Conservation (phyloP, 1,140 invertebrate genomes). For the Harpegnathos saltator region DNA sequence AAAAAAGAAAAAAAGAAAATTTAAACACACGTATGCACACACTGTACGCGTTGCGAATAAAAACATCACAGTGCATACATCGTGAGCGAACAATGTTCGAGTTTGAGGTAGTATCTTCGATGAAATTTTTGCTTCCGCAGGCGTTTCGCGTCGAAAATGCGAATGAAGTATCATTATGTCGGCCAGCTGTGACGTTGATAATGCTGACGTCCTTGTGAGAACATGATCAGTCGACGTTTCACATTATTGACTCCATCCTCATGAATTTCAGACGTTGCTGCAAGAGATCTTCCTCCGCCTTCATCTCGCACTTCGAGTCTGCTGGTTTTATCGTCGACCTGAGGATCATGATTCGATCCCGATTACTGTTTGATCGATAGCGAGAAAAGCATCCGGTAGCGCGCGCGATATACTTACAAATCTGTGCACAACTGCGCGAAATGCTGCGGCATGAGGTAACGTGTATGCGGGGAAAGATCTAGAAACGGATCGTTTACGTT, state of each 20-base stretch:
- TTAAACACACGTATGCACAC: neutral
- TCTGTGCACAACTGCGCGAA: slow-evolving; percentile 31
- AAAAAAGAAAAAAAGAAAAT: no score
- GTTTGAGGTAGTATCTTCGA: slow-evolving; percentile 34
- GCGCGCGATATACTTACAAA: slow-evolving; percentile 20
- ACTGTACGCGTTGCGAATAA: no score
- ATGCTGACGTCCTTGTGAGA: slow-evolving; percentile 18
- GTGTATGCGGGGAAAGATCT: slow-evolving; percentile 43
- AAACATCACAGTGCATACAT: no score
- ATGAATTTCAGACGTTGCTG: slow-evolving; percentile 22
- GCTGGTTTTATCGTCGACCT: slow-evolving; percentile 8
- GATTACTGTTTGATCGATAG: neutral
- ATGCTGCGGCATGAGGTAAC: slow-evolving; percentile 48
- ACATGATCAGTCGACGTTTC: neutral
- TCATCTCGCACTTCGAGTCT: neutral
- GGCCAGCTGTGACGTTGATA: neutral
- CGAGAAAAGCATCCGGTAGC: neutral
- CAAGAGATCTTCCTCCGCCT: slow-evolving; percentile 12
- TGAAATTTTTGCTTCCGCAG: slow-evolving; percentile 9
- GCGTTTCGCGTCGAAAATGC: neutral
- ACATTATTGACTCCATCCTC: slow-evolving; percentile 12
- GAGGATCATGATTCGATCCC: neutral
- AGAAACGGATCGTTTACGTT: slow-evolving; percentile 45
- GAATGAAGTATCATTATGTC: slow-evolving; percentile 3
- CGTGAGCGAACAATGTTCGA: neutral